Evolutionary conservation across 2,797 vertebrate species (phyloP).

Genomic region (Dipus sagitta): DNA sequence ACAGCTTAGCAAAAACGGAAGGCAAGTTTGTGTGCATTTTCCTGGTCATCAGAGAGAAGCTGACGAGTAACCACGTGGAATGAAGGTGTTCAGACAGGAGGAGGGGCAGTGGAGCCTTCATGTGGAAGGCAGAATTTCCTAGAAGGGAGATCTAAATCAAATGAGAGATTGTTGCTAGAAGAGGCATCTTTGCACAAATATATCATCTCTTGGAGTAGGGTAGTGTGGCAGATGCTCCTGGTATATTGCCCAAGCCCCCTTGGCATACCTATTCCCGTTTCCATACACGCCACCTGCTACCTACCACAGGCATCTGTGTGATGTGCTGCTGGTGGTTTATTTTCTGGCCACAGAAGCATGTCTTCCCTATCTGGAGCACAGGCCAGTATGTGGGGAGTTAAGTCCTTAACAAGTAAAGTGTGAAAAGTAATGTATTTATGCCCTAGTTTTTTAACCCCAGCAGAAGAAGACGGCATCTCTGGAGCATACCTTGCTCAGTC

Average conservation of each 20-base stretch:
- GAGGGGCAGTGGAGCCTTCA: background rate
- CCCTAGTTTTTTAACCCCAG: background rate
- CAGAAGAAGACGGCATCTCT: background rate
- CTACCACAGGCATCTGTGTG: conserved; percentile 69
- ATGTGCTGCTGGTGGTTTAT: conserved; percentile 41
- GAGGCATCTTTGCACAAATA: background rate
- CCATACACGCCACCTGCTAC: conserved; percentile 72
- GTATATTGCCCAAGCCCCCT: conserved; percentile 60
- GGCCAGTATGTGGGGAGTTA: background rate
- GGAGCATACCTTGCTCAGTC: background rate
- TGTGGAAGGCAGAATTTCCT: background rate
- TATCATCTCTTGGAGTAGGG: conserved; percentile 15
- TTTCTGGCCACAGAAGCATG: conserved; percentile 42
- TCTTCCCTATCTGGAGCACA: background rate
- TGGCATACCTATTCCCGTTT: conserved; percentile 35
- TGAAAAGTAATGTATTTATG: background rate
- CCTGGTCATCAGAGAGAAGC: background rate
- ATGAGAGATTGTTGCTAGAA: background rate
- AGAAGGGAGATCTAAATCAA: background rate
- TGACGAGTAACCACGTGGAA: background rate
- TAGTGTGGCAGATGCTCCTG: conserved; percentile 45
- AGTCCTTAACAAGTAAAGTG: background rate
- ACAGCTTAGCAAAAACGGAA: background rate
- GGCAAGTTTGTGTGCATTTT: background rate
- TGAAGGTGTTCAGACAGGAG: background rate